Evolutionary conservation across 1,140 invertebrate species (phyloP).

Genomic region (Neocloeon triangulifer): DNA sequence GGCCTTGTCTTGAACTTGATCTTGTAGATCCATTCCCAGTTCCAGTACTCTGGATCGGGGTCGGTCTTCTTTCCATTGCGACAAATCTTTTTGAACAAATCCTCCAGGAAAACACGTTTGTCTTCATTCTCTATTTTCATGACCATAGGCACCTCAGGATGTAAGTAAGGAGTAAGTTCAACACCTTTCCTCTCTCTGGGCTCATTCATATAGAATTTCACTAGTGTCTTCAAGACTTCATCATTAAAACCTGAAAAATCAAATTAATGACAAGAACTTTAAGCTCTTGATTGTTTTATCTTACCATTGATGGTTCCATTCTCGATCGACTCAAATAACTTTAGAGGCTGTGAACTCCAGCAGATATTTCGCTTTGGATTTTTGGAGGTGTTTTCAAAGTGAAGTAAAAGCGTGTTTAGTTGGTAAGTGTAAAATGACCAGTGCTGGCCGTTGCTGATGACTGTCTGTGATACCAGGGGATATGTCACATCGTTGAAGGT

Average conservation of each 20-base stretch:
- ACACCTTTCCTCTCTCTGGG: constrained; percentile 32
- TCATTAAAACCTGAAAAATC: constrained; percentile 39
- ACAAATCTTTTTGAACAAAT: constrained; percentile 37
- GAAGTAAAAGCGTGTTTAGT: constrained; percentile 55
- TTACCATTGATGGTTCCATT: constrained; percentile 39
- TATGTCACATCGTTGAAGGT: constrained; percentile 71
- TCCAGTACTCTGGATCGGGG: constrained; percentile 35
- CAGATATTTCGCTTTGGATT: constrained; percentile 59
- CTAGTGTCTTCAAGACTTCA: constrained; percentile 42
- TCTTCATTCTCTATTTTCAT: constrained; percentile 39
- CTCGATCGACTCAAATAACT: constrained; percentile 52
- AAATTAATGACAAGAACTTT: not conserved
- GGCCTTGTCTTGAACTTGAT: constrained; percentile 36
- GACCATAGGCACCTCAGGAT: constrained; percentile 25
- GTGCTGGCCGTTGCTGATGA: constrained; percentile 60
- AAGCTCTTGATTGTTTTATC: constrained; percentile 4
- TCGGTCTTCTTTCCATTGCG: constrained; percentile 35
- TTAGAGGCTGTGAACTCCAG: constrained; percentile 43
- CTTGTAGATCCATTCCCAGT: constrained; percentile 59
- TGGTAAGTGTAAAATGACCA: constrained; percentile 76
- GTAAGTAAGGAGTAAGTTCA: constrained; percentile 51
- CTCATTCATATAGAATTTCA: constrained; percentile 50
- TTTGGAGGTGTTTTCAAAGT: constrained; percentile 27
- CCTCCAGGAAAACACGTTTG: constrained; percentile 39
- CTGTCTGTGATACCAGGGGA: constrained; percentile 60